These are phyloP conservation scores for Tretioscincus oriximinensis DNA, from an alignment of 2,113 vertebrate species.

Conservation along the genomic window DNA sequence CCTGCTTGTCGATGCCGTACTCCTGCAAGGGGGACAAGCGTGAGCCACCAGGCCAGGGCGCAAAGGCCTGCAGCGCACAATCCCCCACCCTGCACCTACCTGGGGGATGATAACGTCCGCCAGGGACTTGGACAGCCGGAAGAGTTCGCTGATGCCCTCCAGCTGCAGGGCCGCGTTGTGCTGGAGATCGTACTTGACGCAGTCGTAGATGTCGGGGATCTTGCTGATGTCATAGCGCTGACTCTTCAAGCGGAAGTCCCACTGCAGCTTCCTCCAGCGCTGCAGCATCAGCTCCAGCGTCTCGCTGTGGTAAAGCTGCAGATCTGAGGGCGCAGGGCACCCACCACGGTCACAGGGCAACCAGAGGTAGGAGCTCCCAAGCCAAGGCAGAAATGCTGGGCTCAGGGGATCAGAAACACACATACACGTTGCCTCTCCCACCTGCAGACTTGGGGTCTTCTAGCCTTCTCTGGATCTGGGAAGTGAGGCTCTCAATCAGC, in stretches of 20 bases:
- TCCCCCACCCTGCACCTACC: constrained; percentile 66
- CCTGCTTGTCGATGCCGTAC: constrained; percentile 91
- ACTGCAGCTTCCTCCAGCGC: constrained; percentile 94
- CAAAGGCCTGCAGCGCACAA: neutral
- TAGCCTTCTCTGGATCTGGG: constrained; percentile 88
- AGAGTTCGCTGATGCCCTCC: constrained; percentile 90
- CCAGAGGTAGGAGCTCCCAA: no score
- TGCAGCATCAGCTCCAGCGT: constrained; percentile 96
- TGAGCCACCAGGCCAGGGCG: neutral
- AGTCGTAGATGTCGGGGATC: constrained; percentile 97
- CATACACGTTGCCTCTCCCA: constrained; percentile 37
- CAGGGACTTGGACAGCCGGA: constrained; percentile 87
- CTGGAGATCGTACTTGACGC: constrained; percentile 95
- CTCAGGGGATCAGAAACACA: neutral
- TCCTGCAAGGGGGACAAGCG: constrained; percentile 72
- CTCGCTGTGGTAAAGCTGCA: constrained; percentile 97
- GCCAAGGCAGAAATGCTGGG: neutral
- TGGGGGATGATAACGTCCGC: constrained; percentile 96
- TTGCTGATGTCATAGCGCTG: constrained; percentile 98
- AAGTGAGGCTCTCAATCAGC: constrained; percentile 93
- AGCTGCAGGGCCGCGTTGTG: constrained; percentile 88
- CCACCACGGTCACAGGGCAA: no score
- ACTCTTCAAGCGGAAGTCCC: constrained; percentile 93
- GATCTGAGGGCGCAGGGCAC: constrained; percentile 69
- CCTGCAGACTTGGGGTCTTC: constrained; percentile 93